A percentile compares a stretch with the other conserved stretches of the same genome.
phyloP scores from a whole-genome alignment of 2,797 vertebrate species.

The Coreius guichenoti region DNA sequence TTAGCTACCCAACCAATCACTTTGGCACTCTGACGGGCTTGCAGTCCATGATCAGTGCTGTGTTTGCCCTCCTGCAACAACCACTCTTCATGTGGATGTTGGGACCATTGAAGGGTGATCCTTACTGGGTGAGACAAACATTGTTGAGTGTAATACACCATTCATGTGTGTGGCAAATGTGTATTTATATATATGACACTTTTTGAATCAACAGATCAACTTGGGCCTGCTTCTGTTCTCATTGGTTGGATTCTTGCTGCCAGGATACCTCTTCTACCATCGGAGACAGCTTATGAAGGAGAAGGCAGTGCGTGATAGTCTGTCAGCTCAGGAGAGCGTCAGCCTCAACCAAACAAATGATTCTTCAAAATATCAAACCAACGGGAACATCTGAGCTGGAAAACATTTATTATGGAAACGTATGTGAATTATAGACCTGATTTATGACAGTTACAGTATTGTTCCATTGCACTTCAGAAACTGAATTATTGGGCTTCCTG shows the following conservation, averaged over 20 bases:
- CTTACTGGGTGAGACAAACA: constrained; percentile 83
- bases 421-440: constrained; percentile 6
- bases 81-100: constrained; percentile 85
- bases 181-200: neutral
- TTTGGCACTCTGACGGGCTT: constrained; percentile 89
- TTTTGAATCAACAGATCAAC: constrained; percentile 80
- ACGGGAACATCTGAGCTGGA: constrained; percentile 30
- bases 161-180: neutral
- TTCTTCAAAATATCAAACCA: constrained; percentile 45
- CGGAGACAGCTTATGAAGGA: constrained; percentile 71
- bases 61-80: constrained; percentile 87
- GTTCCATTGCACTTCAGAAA: neutral
- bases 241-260: constrained; percentile 83
- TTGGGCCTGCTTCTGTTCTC: constrained; percentile 83
- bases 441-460: neutral
- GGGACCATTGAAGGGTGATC: constrained; percentile 80
- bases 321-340: constrained; percentile 51
- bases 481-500: neutral
- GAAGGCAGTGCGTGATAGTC: constrained; percentile 52
- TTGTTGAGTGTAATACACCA: neutral
- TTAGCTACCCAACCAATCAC: constrained; percentile 86
- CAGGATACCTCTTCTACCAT: constrained; percentile 84
- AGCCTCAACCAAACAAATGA: constrained; percentile 51
- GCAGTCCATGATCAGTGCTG: constrained; percentile 87
- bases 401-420: neutral